These are phyloP conservation scores for Cnemophilus loriae DNA, from an alignment of 2,113 vertebrate species.

Conservation along the genomic window DNA sequence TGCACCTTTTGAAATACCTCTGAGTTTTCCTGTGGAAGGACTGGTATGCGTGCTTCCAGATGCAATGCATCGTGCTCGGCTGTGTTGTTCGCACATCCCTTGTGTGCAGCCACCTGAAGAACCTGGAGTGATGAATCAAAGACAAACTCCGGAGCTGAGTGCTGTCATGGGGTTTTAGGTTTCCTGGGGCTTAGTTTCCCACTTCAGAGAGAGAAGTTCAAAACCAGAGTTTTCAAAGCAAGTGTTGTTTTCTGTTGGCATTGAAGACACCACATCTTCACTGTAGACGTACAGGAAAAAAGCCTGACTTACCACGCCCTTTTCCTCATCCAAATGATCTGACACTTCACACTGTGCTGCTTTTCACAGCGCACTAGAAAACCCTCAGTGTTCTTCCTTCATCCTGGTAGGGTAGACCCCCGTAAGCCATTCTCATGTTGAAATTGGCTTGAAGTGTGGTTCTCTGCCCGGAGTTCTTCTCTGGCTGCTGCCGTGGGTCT, in stretches of 20 bases:
- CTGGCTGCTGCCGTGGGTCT: neutral
- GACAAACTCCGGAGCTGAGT: neutral
- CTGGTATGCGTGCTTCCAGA: neutral
- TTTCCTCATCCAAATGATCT: neutral
- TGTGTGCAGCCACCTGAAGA: neutral
- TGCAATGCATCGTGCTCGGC: neutral
- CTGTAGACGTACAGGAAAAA: neutral
- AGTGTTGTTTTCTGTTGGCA: neutral
- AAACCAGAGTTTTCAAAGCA: neutral
- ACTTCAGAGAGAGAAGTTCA: neutral
- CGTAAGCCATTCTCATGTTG: neutral
- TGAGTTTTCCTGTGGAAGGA: neutral
- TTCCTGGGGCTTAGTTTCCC: neutral
- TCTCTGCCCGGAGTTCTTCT: accelerated
- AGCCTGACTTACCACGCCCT: neutral
- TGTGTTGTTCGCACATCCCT: neutral
- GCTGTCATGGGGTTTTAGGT: neutral
- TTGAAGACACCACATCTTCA: neutral
- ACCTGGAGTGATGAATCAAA: neutral
- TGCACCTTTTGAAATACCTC: neutral
- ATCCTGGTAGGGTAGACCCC: neutral
- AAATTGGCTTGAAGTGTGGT: neutral
- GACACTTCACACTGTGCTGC: neutral
- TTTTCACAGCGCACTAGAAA: neutral
- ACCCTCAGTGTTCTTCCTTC: neutral